Base-by-base conservation (phyloP, 30 jellyfish, hydroid and myxozoan species). In the Haliclystus octoradiatus region DNA sequence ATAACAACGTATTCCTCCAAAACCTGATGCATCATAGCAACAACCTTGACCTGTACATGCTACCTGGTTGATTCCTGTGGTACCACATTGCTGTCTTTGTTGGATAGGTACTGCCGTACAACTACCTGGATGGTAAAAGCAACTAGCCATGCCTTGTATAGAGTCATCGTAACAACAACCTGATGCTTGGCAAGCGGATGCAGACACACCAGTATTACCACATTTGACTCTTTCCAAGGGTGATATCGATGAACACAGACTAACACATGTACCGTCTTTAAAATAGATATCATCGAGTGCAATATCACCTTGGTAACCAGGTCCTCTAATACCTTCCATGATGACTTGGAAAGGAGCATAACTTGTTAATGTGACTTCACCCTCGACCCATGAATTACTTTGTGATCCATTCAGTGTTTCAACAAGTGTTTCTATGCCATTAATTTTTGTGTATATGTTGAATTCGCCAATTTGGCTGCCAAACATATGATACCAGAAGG, bases 161-260 rank as follows among this genome's bases (percentile, higher is more conserved):
- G 94, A 33, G 34, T 82, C 95, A 67, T 89, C 98, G 50, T 77
- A 89, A 80, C 98, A 89, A 49, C 98, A 89, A 57, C 98, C 98
- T 1, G 94, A 50, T 19, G 72, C 82, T 23, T 31, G 69, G 64
- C 98, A 89, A 0, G 90, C 34, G 12, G 86, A 92, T 26, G 94
- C 91, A 19, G 95, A 28, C 47, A 89, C 69, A 15, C 85, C 78
- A 33, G 69, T 71, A 4, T 78, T 70, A 26, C 95, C 98, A 64
- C 98, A 89, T 52, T 93, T 63, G 50, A 89, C 98, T 7, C 98
- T 83, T 0, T 87, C 95, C 13, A 87, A 57, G 0, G 95, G 92
- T 28, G 31, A 53, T n/a, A 89, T 92, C 3, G 95, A 81, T 14
- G 95, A 68, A 65, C 98, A 89, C 0, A 78, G 74, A 49, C 98